These are phyloP conservation scores for Microvelia longipes DNA, from an alignment of 1,140 invertebrate genomes.

Conservation along the genomic window DNA sequence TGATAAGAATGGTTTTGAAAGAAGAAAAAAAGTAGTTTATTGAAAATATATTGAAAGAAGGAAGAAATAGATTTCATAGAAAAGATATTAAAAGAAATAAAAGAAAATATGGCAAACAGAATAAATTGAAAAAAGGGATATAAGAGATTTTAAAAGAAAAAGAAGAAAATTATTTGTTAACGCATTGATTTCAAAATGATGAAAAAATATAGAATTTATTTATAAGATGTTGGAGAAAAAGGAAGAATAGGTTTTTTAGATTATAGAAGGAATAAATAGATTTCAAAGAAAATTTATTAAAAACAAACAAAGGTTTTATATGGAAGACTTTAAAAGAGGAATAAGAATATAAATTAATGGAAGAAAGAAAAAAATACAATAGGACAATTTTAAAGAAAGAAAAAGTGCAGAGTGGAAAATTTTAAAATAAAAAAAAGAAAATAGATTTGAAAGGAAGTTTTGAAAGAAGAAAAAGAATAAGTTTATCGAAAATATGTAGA, in stretches of 20 bases:
- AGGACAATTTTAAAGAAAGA: background rate
- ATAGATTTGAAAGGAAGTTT: background rate
- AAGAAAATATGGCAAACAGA: no score
- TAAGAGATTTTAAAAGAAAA: no score
- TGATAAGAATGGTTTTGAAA: background rate
- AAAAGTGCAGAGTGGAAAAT: background rate
- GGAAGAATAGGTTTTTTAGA: background rate
- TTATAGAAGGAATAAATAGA: background rate
- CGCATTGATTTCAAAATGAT: no score
- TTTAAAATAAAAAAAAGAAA: background rate
- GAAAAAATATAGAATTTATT: no score
- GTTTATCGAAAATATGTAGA: background rate
- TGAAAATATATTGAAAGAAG: no score
- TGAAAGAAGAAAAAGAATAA: background rate
- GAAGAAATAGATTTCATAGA: background rate
- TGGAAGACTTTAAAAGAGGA: background rate
- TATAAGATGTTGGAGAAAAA: no score
- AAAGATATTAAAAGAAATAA: no score
- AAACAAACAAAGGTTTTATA: background rate
- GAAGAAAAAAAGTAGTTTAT: background rate
- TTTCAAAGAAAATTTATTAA: no score
- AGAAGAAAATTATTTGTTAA: no score
- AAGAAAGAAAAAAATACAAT: background rate
- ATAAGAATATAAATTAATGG: background rate
- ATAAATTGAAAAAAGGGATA: no score